phyloP scores from a whole-genome alignment of 2,113 vertebrate species.

The Parotia lawesii region DNA sequence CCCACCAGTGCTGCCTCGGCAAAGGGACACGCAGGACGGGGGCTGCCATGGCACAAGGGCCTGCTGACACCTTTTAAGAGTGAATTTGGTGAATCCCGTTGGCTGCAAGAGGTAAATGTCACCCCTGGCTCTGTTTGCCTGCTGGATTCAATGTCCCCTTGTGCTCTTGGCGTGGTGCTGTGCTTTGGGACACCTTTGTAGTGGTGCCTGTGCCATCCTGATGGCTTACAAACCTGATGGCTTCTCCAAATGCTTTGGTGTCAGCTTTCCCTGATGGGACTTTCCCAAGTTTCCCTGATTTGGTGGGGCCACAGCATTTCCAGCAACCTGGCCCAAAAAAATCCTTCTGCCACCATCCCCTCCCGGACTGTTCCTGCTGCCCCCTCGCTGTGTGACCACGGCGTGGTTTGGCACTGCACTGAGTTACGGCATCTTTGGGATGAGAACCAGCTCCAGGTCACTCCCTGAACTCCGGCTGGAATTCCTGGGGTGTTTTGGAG shows the following conservation, averaged over 20 bases:
- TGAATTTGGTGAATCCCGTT: neutral
- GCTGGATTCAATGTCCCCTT: accelerated
- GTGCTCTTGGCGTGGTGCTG: neutral
- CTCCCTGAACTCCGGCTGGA: neutral
- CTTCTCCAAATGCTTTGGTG: neutral
- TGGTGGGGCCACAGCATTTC: neutral
- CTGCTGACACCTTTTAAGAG: too few species aligned
- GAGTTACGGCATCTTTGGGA: neutral
- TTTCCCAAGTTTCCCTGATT: too few species aligned
- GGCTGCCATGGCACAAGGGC: neutral
- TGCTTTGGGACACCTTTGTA: accelerated
- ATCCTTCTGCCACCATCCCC: neutral
- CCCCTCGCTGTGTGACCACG: neutral
- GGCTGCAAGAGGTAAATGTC: neutral
- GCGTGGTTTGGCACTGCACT: accelerated
- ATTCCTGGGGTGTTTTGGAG: accelerated
- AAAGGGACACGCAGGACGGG: neutral
- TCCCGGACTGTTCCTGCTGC: accelerated
- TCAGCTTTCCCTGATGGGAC: neutral
- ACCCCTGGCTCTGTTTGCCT: neutral
- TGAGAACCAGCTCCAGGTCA: neutral
- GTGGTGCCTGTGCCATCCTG: neutral
- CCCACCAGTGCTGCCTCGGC: accelerated
- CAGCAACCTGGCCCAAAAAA: neutral
- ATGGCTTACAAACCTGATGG: neutral